Base-by-base conservation (phyloP, 2,113 vertebrate genomes). In the Amblyopsis rosae region DNA sequence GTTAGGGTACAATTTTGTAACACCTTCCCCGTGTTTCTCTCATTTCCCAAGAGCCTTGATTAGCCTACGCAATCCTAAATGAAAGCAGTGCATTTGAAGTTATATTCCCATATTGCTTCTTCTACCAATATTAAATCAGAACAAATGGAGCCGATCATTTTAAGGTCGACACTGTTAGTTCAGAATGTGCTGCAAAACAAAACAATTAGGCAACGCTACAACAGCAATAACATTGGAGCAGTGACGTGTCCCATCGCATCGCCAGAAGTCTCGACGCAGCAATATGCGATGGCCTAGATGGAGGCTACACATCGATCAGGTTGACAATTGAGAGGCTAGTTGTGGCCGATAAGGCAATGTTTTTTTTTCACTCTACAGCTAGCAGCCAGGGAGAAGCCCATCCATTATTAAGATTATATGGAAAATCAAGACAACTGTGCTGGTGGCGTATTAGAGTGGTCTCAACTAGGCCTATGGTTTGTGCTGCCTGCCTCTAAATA, bases 271-370 rank as follows among this genome's bases (percentile, higher is more conserved):
- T 69, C 56, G 6, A 41, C 47, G 47, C 59, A 33, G 19, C 79
- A 76, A 83, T 26, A 89, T 74, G 81, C 87, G 62, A 69, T 84
- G 81, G 77, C 83, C 83, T 72, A 77, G 74, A 86, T 86, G 76
- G 13, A 46, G 69, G 57, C 81, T 74, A 60, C 82, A 65, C 87
- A 86, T 89, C 70, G 58, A 87, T 89, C 86, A 87, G 66, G 76
- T 47, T 86, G 84, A 85, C 88, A 87, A 79, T 71, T 76, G 75
- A 81, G 82, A 68, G 61, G 62, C 70, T 12, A 53, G 80, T 80
- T 32, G 32, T 63, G 53, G 76, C 73, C 54, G 69, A 70, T 81
- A 73, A 84, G 70, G 57, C 50, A 3, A 56, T 66, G 61, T 56
- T 61, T 61, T 64, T 56, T 61, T 61, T n/a, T 26, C 46, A 12